Percentiles rank a stretch among this genome's conserved stretches.
Evolutionary conservation across 92 coral and sea anemone genomes (phyloP).

Genomic region (Diadumene lineata): DNA sequence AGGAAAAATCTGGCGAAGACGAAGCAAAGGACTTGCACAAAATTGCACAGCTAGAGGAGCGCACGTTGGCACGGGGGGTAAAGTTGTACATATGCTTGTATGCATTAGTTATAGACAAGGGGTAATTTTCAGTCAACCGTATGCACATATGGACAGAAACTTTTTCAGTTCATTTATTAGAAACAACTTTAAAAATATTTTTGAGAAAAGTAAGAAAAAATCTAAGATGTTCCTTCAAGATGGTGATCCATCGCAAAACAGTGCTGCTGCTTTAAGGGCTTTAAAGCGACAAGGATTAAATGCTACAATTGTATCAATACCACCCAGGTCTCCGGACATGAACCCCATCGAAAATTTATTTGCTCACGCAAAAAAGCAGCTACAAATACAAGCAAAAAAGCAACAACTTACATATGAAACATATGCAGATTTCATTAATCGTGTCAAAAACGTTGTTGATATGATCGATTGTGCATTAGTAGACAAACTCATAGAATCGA

Average conservation of each 20-base stretch:
- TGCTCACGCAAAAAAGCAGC: not conserved
- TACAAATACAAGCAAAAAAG: conserved; percentile 21
- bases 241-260: conserved; percentile 57
- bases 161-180: conserved; percentile 36
- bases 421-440: conserved; percentile 19
- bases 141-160: conserved; percentile 36
- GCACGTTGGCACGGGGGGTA: conserved; percentile 59
- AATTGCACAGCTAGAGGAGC: conserved; percentile 52
- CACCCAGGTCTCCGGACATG: conserved; percentile 41
- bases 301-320: conserved; percentile 39
- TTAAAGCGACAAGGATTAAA: conserved; percentile 23
- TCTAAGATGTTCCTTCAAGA: conserved; percentile 51
- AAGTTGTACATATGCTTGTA: conserved; percentile 45
- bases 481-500: conserved; percentile 33
- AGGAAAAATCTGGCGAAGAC: conserved; percentile 50
- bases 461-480: conserved; percentile 20
- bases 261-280: conserved; percentile 39
- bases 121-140: conserved; percentile 32
- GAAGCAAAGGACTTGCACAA: conserved; percentile 33
- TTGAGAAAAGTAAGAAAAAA: conserved; percentile 12
- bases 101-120: conserved; percentile 49
- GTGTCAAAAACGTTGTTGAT: conserved; percentile 39
- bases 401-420: conserved; percentile 28
- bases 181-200: conserved; percentile 35
- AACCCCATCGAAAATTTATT: conserved; percentile 49